A percentile compares a stretch with the other conserved stretches of the same genome.
phyloP scores from a whole-genome alignment of 2,888 invertebrate species.

The Pristionchus japonicus region DNA sequence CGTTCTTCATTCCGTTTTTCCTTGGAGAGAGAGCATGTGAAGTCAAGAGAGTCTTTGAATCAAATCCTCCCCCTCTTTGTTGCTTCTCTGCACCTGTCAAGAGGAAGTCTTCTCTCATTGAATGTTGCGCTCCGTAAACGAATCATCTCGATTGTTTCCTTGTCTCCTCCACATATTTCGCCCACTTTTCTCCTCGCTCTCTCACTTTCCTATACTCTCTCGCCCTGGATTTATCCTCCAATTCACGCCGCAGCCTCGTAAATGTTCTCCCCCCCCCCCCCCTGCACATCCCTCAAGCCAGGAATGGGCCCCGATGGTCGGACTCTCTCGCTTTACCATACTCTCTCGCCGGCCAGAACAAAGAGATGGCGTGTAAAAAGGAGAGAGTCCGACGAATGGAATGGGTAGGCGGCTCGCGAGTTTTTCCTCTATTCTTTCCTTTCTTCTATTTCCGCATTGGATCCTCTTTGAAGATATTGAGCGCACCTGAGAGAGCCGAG shows the following conservation, averaged over 20 bases:
- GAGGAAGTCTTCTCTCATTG: neutral
- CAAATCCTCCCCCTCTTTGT: no score
- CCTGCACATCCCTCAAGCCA: neutral
- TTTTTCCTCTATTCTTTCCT: no score
- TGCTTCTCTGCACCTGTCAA: neutral
- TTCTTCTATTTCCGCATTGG: no score
- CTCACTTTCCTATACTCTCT: neutral
- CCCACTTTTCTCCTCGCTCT: neutral
- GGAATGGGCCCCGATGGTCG: neutral
- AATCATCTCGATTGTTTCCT: constrained; percentile 42
- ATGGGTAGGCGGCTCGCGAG: no score
- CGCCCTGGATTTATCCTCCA: neutral
- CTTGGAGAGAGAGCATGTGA: no score
- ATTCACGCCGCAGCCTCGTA: neutral
- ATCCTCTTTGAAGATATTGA: no score
- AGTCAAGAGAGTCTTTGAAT: no score
- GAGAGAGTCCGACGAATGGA: neutral
- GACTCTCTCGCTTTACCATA: neutral
- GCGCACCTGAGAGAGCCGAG: no score
- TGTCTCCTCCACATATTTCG: neutral
- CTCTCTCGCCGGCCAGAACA: neutral
- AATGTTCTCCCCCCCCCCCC: neutral
- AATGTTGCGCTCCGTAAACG: constrained; percentile 19
- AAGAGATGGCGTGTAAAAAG: neutral
- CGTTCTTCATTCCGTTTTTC: no score